A percentile compares a stretch with the other conserved stretches of the same genome.
These are phyloP conservation scores for Coptodon bakossiorum DNA, from an alignment of 2,113 vertebrate species.

Conservation along the genomic window DNA sequence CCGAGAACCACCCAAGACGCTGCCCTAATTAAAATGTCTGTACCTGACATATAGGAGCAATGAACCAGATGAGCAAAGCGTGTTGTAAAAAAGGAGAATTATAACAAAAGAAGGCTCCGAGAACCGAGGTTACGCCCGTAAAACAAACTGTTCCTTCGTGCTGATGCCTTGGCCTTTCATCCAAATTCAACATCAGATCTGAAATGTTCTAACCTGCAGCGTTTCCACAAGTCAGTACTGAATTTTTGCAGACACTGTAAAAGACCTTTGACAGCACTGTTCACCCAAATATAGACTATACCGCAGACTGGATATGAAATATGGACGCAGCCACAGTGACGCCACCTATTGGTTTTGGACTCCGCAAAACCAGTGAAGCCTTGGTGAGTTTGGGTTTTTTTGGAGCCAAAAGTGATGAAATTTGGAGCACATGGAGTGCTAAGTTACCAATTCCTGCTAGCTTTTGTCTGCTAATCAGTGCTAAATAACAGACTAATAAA, in stretches of 20 bases:
- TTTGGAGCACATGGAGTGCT: neutral
- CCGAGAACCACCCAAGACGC: slow-evolving; percentile 15
- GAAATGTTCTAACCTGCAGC: neutral
- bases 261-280: neutral
- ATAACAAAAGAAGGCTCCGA: neutral
- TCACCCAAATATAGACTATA: neutral
- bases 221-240: neutral
- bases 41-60: slow-evolving; percentile 8
- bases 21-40: slow-evolving; percentile 52
- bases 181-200: neutral
- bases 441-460: neutral
- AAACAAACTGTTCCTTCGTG: slow-evolving; percentile 44
- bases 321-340: neutral
- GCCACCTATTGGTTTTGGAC: neutral
- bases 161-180: slow-evolving; percentile 14
- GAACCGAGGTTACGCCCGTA: neutral
- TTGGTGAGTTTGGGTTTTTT: neutral
- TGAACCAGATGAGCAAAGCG: neutral
- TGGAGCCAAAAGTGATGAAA: neutral
- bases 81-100: neutral
- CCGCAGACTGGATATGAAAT: neutral
- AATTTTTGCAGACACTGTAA: neutral
- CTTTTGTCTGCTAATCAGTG: neutral
- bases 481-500: neutral
- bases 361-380: neutral